Conservation (phyloP, 2,797 vertebrate genomes). For the Myotis vivesi region DNA sequence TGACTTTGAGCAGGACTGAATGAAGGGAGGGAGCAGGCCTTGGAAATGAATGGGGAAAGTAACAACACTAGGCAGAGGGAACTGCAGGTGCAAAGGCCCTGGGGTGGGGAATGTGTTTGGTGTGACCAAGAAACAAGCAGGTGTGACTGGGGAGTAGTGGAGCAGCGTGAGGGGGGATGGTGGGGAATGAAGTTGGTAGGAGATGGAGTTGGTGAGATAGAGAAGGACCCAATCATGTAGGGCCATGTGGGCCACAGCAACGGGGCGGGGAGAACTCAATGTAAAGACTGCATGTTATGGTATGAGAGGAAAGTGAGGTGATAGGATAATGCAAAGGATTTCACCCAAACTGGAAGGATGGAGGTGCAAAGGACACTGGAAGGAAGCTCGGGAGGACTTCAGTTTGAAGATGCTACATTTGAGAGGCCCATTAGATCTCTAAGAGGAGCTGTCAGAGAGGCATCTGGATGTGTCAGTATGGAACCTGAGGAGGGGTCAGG, state of each 20-base stretch:
- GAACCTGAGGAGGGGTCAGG: neutral
- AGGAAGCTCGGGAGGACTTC: neutral
- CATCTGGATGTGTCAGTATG: neutral
- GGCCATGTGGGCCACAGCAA: neutral
- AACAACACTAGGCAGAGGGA: neutral
- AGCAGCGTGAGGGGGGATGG: neutral
- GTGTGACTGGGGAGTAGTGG: neutral
- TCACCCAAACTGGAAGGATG: neutral
- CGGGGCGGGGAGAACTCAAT: neutral
- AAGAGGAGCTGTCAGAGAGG: neutral
- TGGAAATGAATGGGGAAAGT: neutral
- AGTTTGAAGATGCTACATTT: neutral
- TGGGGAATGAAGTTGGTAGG: neutral
- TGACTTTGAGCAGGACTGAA: neutral
- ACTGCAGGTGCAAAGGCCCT: neutral
- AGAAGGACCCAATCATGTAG: neutral
- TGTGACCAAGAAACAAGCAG: neutral
- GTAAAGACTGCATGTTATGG: neutral
- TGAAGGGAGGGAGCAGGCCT: neutral
- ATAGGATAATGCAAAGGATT: neutral
- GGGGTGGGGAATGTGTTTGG: neutral
- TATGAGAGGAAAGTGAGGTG: neutral
- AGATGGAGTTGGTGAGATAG: neutral
- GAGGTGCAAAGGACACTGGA: neutral
- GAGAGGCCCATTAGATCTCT: neutral